phyloP scores from a whole-genome alignment of 2,113 vertebrate genomes.

The Pionites leucogaster region DNA sequence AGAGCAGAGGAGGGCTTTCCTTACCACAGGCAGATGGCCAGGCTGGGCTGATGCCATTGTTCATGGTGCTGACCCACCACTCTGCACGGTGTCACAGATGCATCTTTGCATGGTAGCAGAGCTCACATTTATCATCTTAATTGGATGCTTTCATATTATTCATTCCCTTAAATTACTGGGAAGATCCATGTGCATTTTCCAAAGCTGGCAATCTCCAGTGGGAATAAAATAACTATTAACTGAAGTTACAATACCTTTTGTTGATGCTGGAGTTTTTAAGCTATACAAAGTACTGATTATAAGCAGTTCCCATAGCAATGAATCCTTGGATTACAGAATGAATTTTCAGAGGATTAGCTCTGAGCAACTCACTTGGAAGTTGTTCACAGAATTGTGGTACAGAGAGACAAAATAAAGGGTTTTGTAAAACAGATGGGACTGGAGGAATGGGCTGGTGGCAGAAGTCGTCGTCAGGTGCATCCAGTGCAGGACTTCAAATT shows the following conservation, averaged over 20 bases:
- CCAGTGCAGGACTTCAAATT: neutral
- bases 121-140: neutral
- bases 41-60: neutral
- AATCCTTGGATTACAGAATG: constrained; percentile 56
- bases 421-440: neutral
- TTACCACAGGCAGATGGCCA: neutral
- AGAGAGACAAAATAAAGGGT: neutral
- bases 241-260: constrained; percentile 41
- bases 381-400: neutral
- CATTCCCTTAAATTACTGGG: neutral
- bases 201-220: neutral
- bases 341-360: constrained; percentile 70
- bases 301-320: constrained; percentile 74
- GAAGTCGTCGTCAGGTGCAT: neutral
- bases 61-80: neutral
- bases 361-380: constrained; percentile 49
- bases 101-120: neutral
- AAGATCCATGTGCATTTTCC: neutral
- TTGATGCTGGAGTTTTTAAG: constrained; percentile 16
- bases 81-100: rapidly evolving
- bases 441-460: neutral
- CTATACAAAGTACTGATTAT: constrained; percentile 69
- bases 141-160: neutral
- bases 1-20: neutral
- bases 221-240: neutral